Conservation (phyloP, 2,113 vertebrate species). For the Malurus elegans region DNA sequence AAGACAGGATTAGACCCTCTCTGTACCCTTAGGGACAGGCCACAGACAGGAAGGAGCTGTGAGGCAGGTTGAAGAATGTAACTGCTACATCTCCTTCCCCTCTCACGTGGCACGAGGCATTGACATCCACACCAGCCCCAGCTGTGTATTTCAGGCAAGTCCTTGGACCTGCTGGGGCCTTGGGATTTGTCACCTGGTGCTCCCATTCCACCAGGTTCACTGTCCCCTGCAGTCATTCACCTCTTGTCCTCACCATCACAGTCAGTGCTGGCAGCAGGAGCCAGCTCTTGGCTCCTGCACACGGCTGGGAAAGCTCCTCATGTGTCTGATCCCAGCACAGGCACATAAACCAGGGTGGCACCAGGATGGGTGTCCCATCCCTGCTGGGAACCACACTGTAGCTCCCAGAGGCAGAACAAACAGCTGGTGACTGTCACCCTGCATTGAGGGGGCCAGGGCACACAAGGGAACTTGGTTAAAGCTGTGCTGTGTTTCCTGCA, state of each 20-base stretch:
- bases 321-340: not conserved
- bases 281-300: not conserved
- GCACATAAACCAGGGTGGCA: not conserved
- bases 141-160: accelerated
- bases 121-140: not conserved
- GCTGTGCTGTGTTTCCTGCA: accelerated
- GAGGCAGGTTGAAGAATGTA: not conserved
- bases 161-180: not conserved
- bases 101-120: accelerated
- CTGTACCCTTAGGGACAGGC: not conserved
- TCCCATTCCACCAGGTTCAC: not conserved
- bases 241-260: not conserved
- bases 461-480: not conserved
- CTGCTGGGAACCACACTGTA: not conserved
- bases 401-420: not conserved
- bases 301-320: not conserved
- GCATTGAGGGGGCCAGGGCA: not conserved
- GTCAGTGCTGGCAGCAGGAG: not conserved
- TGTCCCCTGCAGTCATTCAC: not conserved
- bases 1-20: not conserved
- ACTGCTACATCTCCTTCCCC: not conserved
- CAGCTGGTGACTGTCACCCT: accelerated
- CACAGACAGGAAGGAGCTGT: not conserved
- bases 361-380: not conserved
- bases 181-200: not conserved